Base-by-base conservation (phyloP, 2,888 invertebrate genomes). In the Ichneumoninae sp. region DNA sequence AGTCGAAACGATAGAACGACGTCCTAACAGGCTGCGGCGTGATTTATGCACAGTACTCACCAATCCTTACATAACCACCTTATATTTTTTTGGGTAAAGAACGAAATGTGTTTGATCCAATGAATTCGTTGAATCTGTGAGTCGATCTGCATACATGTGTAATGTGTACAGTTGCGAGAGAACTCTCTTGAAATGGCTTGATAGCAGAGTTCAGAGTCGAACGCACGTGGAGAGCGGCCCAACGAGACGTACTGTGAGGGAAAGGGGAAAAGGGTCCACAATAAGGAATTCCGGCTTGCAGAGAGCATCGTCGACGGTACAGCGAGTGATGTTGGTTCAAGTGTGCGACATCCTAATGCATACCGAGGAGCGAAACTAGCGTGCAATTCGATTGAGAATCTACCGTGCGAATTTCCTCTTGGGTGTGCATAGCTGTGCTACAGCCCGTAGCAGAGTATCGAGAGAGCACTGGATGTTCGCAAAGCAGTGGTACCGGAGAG, bases 301-400 rank as follows among this genome's bases (percentile, higher is more conserved):
- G 36, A 50, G 65, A 50, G 62, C 74, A 33, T 30, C 62, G 74
- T 62, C 47, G 62, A 8, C 44, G 36, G 62, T 72, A 69, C 60
- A 6, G 36, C 22, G 57, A 57, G 69, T 74, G 81, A 74, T 68
- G 72, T 40, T 69, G 62, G 69, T 68, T 69, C 68, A 66, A 82
- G 75, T 79, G 75, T 74, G 52, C 75, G 82, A 82, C 79, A 82
- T 70, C 71, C 78, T 79, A 79, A 71, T 82, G 84, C 79, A 84
- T 82, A 75, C 75, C 78, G 44, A 36, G 82, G 36, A 75, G 54
- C 71, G 79, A 52, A 57, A 26, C 54, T 30, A 79, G 71, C 66
- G 30, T 57, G 80, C 83, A 40, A 82, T 79, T 81, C 81, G 84
- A 81, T 81, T 81, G 47, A 62, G 78, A 78, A 84, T 82, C 70